Evolutionary conservation across 2,797 vertebrate genomes (phyloP).

Genomic region (Megalops cyprinoides): DNA sequence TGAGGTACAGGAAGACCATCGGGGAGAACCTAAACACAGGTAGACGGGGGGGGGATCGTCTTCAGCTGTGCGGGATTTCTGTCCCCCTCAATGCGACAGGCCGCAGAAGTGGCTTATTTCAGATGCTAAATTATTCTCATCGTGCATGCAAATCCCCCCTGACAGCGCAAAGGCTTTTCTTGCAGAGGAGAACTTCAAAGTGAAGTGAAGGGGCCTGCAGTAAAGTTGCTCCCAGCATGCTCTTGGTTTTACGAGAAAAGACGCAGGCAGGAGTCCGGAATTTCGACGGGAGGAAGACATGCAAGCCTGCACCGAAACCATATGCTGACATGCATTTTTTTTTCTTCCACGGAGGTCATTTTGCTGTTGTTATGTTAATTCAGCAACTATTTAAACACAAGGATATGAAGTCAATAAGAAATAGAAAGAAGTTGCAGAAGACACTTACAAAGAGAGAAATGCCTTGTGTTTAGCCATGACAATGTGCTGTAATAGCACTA

Average conservation of each 20-base stretch:
- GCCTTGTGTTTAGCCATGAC: conserved; percentile 10
- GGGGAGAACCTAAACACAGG: conserved; percentile 69
- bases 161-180: conserved; percentile 71
- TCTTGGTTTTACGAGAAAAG: conserved; percentile 28
- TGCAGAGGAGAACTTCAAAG: conserved; percentile 33
- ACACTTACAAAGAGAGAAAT: neutral
- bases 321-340: conserved; percentile 45
- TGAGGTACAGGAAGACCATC: conserved; percentile 75
- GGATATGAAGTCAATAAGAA: neutral
- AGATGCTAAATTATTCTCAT: conserved; percentile 77
- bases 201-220: conserved; percentile 52
- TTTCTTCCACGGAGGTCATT: conserved; percentile 31
- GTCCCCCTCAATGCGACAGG: conserved; percentile 17
- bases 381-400: conserved; percentile 9
- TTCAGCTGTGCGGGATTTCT: conserved; percentile 46
- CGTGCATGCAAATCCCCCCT: conserved; percentile 78
- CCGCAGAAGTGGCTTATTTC: conserved; percentile 60
- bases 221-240: conserved; percentile 54
- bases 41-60: conserved; percentile 45
- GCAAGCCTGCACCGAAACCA: conserved; percentile 50
- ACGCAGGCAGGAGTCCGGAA: conserved; percentile 24
- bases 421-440: neutral
- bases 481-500: neutral
- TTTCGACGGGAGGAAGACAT: conserved; percentile 47
- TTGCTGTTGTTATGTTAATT: conserved; percentile 44